Evolutionary conservation across 2,888 invertebrate genomes (phyloP), one percentile per base, ranked within the genome.

Genomic region (Agelastica alni): DNA sequence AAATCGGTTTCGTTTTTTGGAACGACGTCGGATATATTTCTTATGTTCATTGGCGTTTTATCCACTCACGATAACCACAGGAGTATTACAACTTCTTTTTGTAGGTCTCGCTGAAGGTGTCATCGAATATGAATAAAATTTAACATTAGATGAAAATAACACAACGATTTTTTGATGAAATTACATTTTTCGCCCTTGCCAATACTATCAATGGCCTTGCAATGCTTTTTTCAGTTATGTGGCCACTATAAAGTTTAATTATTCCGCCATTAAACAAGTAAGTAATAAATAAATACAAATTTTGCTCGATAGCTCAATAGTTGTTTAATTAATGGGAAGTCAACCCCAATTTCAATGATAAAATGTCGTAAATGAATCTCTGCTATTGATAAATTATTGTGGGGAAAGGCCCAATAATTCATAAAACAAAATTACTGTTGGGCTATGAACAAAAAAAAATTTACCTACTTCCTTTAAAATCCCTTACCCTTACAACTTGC

Each of bases 241-340:
- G 3, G 84, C 87, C 0, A 82, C 88, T 1, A 82, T 85, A 2
- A 63, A 84, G 2, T 87, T 89, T 76, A 90, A 89, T 70, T 84
- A 84, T 54, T 81, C 86, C 0, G 87, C 89, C 1, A 84, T 85
- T 68, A 83, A 83, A 65, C 89, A 88, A 79, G 86, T 86, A 70
- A 66, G 56, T 62, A 37, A 18, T 7, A 7, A 9, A 9, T 41
- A 16, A 9, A 45, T 10, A 45, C 17, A n/a, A 13, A 31, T 22
- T 22, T 22, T 22, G 7, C 1, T 22, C 22, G 22, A n/a, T n/a
- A n/a, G n/a, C n/a, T n/a, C n/a, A n/a, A n/a, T n/a, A n/a, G n/a
- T n/a, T n/a, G n/a, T n/a, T n/a, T n/a, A n/a, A n/a, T n/a, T n/a
- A n/a, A n/a, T n/a, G n/a, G n/a, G n/a, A n/a, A n/a, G n/a, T n/a